Conservation (phyloP, 2,888 invertebrate genomes). For the Serrognathus titanus region DNA sequence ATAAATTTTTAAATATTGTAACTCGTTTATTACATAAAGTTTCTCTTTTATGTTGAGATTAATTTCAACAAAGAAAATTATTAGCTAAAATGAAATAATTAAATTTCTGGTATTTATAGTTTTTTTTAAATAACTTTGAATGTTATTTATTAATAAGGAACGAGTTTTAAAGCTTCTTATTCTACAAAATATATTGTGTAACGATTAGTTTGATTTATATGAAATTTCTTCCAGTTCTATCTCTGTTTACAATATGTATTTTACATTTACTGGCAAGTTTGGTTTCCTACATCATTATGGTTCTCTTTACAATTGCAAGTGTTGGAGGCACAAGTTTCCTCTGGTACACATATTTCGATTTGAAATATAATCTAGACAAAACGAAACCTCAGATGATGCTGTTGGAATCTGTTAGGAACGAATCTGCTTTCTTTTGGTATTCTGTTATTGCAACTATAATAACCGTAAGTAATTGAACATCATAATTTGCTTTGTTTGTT, state of each 20-base stretch:
- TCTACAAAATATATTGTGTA: too few relatives aligned
- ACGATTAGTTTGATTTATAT: too few relatives aligned
- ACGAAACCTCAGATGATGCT: constrained; percentile 53
- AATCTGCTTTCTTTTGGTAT: constrained; percentile 79
- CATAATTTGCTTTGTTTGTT: constrained; percentile 8
- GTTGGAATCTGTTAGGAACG: constrained; percentile 79
- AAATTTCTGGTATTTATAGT: too few relatives aligned
- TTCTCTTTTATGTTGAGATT: too few relatives aligned
- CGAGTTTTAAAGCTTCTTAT: too few relatives aligned
- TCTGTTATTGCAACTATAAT: constrained; percentile 84
- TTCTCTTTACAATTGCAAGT: constrained; percentile 71
- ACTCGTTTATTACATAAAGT: too few relatives aligned
- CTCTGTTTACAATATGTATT: constrained; percentile 76
- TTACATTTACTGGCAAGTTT: constrained; percentile 79
- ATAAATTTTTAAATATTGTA: too few relatives aligned
- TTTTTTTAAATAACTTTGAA: too few relatives aligned
- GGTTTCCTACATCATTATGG: constrained; percentile 86
- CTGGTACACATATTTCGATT: constrained; percentile 86
- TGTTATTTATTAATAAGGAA: too few relatives aligned
- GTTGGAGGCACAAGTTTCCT: constrained; percentile 74
- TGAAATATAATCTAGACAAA: constrained; percentile 62
- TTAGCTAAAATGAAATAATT: too few relatives aligned
- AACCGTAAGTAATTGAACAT: constrained; percentile 61
- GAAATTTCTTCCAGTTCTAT: constrained; percentile 64
- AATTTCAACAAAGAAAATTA: too few relatives aligned